Evolutionary conservation across 2,888 invertebrate genomes (phyloP).

Genomic region (Xestia ashworthii): DNA sequence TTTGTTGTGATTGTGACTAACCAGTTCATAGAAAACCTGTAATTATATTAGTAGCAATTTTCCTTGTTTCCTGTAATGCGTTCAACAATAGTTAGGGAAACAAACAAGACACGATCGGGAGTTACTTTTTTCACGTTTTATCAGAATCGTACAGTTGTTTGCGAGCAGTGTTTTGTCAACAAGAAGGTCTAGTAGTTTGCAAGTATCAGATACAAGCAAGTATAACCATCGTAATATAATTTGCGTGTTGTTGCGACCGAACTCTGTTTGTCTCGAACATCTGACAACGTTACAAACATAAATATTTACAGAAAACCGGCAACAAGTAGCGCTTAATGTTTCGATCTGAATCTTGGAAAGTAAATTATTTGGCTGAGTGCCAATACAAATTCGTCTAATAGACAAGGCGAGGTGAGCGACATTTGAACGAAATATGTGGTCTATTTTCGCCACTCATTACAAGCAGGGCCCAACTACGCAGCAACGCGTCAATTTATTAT

Average conservation of each 20-base stretch:
- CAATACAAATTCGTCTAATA: slow-evolving; percentile 83
- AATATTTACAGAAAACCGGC: slow-evolving; percentile 71
- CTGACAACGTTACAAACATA: slow-evolving; percentile 72
- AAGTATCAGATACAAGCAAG: slow-evolving; percentile 23
- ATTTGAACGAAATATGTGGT: slow-evolving; percentile 78
- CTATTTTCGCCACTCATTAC: slow-evolving; percentile 85
- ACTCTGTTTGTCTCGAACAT: slow-evolving; percentile 53
- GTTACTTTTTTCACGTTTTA: slow-evolving; percentile 16
- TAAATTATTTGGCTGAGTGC: slow-evolving; percentile 82
- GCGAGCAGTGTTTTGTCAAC: slow-evolving; percentile 16
- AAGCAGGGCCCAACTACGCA: slow-evolving; percentile 63
- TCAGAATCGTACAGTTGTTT: slow-evolving; percentile 13
- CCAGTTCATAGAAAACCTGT: slow-evolving; percentile 30
- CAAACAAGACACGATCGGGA: slow-evolving; percentile 6
- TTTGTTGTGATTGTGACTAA: slow-evolving; percentile 10
- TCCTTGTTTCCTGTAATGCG: slow-evolving; percentile 28
- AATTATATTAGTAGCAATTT: slow-evolving; percentile 25
- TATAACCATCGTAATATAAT: slow-evolving; percentile 50
- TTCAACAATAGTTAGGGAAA: slow-evolving; percentile 18
- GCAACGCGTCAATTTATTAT: slow-evolving; percentile 50
- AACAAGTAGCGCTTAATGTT: slow-evolving; percentile 62
- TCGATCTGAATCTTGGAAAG: slow-evolving; percentile 75
- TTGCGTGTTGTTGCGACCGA: slow-evolving; percentile 51
- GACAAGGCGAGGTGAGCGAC: slow-evolving; percentile 85
- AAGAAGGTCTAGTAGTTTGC: slow-evolving; percentile 19